These are phyloP conservation scores for Drosophila nigromelanica DNA, from an alignment of 1,140 invertebrate genomes.

Conservation along the genomic window DNA sequence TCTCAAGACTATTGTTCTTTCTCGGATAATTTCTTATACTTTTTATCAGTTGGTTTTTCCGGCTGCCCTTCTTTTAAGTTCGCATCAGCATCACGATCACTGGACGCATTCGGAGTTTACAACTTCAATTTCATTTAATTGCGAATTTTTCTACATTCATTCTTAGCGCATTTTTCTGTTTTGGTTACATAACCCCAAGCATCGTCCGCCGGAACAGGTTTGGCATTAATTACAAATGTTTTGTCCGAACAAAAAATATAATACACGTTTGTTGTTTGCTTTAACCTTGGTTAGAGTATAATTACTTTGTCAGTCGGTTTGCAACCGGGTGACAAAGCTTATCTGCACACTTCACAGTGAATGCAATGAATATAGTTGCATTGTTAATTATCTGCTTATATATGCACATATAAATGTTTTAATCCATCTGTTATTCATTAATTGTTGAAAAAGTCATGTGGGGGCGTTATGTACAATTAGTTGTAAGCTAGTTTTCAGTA, in stretches of 20 bases:
- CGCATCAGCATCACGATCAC: constrained; percentile 39
- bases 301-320: constrained; percentile 28
- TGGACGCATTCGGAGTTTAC: not conserved
- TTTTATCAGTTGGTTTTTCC: not conserved
- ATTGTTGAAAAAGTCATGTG: too few relatives aligned
- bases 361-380: constrained; percentile 3
- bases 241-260: constrained; percentile 30
- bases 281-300: constrained; percentile 41
- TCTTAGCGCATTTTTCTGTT: constrained; percentile 1
- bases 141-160: not conserved
- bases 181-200: constrained; percentile 37
- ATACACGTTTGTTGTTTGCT: constrained; percentile 35
- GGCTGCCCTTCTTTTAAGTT: not conserved
- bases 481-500: too few relatives aligned
- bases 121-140: not conserved
- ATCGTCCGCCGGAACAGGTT: constrained; percentile 44
- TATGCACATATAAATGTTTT: not conserved
- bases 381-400: not conserved
- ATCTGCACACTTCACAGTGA: constrained; percentile 8
- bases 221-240: constrained; percentile 36
- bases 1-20: too few relatives aligned
- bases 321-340: constrained; percentile 5
- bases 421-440: too few relatives aligned
- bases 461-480: too few relatives aligned
- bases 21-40: not conserved